Percentiles rank a stretch among this genome's conserved stretches.
phyloP scores from a whole-genome alignment of 92 coral and sea anemone species.

The Palythoa caribaeorum region DNA sequence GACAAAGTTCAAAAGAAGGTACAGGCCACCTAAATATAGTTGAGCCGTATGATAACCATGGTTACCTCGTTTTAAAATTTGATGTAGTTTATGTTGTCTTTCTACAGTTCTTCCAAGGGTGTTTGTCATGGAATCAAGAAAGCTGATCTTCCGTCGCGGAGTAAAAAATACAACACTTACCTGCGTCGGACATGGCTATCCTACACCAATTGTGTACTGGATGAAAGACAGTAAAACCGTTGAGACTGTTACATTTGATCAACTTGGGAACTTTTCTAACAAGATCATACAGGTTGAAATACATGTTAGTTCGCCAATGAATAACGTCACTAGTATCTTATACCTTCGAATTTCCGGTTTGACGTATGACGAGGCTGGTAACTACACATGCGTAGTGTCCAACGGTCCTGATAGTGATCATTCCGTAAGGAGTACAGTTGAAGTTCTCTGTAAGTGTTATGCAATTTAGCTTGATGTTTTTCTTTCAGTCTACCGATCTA shows the following conservation, averaged over 20 bases:
- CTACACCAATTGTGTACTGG: conserved; percentile 3
- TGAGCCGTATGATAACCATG: neutral
- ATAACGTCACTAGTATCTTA: neutral
- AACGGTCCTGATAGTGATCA: neutral
- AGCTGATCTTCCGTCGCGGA: conserved; percentile 9
- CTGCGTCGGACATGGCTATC: conserved; percentile 7
- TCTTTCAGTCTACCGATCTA: too few relatives aligned
- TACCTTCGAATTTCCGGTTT: conserved; percentile 17
- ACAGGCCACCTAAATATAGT: neutral
- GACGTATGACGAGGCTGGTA: conserved; percentile 14
- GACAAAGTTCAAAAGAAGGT: too few relatives aligned
- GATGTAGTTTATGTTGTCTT: neutral
- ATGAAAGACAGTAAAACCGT: conserved; percentile 5
- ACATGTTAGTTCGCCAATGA: neutral
- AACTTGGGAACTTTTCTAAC: neutral
- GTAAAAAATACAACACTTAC: neutral
- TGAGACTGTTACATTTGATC: neutral
- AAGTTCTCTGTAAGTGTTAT: conserved; percentile 16
- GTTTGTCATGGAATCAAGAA: neutral
- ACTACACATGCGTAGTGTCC: conserved; percentile 21
- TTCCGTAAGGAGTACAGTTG: neutral
- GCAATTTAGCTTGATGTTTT: too few relatives aligned
- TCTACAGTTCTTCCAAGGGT: conserved; percentile 3
- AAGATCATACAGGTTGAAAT: neutral
- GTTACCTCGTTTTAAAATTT: neutral